Percentiles rank a stretch among this genome's conserved stretches.
Conservation (phyloP, 1,140 invertebrate genomes). For the Cydia splendana region DNA sequence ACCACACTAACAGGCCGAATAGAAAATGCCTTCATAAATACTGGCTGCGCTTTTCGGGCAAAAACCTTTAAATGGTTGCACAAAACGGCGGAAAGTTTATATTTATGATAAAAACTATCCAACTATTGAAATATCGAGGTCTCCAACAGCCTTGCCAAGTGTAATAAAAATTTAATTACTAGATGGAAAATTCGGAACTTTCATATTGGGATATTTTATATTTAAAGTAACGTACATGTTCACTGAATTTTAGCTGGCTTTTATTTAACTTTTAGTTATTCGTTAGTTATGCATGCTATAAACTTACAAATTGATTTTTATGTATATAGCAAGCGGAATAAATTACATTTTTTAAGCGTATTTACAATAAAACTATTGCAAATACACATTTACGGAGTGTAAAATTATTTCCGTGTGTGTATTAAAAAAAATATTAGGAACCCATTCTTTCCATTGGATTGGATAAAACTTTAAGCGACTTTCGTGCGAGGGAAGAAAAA, state of each 20-base stretch:
- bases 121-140: background rate
- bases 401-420: too few species aligned
- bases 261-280: background rate
- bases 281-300: background rate
- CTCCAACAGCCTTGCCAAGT: background rate
- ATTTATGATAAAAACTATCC: slow-evolving; percentile 4
- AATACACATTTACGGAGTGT: too few species aligned
- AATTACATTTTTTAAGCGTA: too few species aligned
- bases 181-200: background rate
- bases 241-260: background rate
- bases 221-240: background rate
- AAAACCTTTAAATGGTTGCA: background rate
- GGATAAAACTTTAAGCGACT: background rate
- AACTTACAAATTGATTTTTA: too few species aligned
- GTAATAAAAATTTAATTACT: background rate
- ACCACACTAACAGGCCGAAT: slow-evolving; percentile 9
- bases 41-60: slow-evolving; percentile 1
- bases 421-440: too few species aligned
- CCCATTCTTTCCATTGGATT: too few species aligned
- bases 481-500: background rate
- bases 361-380: too few species aligned
- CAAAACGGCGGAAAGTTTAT: slow-evolving; percentile 2
- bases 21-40: slow-evolving; percentile 16
- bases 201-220: background rate
- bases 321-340: too few species aligned